A percentile compares a stretch with the other conserved stretches of the same genome.
These are phyloP conservation scores for Macroramphosus scolopax DNA, from an alignment of 2,797 vertebrate species.

Conservation along the genomic window DNA sequence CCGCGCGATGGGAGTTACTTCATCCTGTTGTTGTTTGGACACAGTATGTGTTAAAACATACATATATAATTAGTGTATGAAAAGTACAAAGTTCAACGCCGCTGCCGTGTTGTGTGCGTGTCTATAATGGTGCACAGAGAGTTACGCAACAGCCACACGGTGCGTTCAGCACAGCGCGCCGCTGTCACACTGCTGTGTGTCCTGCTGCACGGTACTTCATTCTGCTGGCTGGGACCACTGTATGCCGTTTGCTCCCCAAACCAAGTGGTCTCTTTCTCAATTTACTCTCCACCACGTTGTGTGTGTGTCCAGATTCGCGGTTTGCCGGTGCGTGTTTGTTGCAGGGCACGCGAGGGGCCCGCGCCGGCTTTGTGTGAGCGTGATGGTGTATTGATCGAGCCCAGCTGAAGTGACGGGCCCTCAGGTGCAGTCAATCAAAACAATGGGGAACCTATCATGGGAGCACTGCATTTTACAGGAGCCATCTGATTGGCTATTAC, in stretches of 20 bases:
- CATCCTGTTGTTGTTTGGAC: conserved; percentile 7
- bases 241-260: conserved; percentile 37
- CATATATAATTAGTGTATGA: background rate
- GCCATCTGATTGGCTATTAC: conserved; percentile 75
- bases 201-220: conserved; percentile 14
- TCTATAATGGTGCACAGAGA: conserved; percentile 4
- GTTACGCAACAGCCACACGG: conserved; percentile 28
- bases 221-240: conserved; percentile 28
- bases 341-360: conserved; percentile 32
- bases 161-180: conserved; percentile 15
- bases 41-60: conserved; percentile 12
- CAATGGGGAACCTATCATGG: conserved; percentile 69
- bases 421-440: conserved; percentile 77
- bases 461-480: conserved; percentile 55
- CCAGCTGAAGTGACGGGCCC: conserved; percentile 61
- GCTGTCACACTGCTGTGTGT: conserved; percentile 17
- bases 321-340: conserved; percentile 37
- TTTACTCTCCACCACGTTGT: conserved; percentile 40
- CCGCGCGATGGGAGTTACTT: conserved; percentile 33
- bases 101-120: conserved; percentile 19
- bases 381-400: conserved; percentile 73
- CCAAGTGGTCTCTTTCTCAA: too few relatives aligned
- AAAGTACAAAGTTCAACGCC: background rate
- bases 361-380: conserved; percentile 28
- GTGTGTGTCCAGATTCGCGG: too few relatives aligned